Evolutionary conservation across 2,888 invertebrate species (phyloP).

Genomic region (Acrobasis suavella): DNA sequence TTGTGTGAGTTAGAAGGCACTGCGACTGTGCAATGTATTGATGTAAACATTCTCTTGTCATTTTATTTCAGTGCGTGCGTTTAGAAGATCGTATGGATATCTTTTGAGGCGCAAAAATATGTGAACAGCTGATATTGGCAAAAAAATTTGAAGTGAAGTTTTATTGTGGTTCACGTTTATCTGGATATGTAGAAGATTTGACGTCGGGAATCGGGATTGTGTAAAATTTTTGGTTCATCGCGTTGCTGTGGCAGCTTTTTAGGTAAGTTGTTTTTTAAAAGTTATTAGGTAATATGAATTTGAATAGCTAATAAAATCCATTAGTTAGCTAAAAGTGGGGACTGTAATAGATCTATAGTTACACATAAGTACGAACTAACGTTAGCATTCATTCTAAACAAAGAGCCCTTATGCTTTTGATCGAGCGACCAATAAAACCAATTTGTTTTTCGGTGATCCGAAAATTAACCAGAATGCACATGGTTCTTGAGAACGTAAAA

Average conservation of each 20-base stretch:
- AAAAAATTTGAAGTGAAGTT: constrained; percentile 41
- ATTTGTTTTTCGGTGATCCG: neutral
- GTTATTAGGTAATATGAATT: neutral
- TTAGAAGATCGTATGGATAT: constrained; percentile 61
- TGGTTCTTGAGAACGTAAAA: neutral
- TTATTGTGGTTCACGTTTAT: constrained; percentile 30
- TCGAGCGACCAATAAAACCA: neutral
- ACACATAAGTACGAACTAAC: neutral
- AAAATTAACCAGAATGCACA: neutral
- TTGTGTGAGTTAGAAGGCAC: constrained; percentile 56
- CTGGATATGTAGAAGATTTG: constrained; percentile 24
- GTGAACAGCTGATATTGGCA: constrained; percentile 66
- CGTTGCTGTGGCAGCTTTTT: constrained; percentile 6
- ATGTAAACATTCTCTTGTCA: constrained; percentile 77
- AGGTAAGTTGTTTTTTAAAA: constrained; percentile 21
- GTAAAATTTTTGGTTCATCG: constrained; percentile 29
- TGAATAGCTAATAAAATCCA: neutral
- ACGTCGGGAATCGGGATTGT: constrained; percentile 37
- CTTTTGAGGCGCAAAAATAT: constrained; percentile 56
- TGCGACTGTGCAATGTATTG: constrained; percentile 63
- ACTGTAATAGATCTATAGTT: too few relatives aligned
- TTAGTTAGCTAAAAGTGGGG: neutral
- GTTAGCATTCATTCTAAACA: neutral
- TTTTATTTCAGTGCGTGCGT: constrained; percentile 75
- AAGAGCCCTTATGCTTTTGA: neutral